phyloP scores from a whole-genome alignment of 2,888 invertebrate genomes.

The Lasioglossum zephyrum region DNA sequence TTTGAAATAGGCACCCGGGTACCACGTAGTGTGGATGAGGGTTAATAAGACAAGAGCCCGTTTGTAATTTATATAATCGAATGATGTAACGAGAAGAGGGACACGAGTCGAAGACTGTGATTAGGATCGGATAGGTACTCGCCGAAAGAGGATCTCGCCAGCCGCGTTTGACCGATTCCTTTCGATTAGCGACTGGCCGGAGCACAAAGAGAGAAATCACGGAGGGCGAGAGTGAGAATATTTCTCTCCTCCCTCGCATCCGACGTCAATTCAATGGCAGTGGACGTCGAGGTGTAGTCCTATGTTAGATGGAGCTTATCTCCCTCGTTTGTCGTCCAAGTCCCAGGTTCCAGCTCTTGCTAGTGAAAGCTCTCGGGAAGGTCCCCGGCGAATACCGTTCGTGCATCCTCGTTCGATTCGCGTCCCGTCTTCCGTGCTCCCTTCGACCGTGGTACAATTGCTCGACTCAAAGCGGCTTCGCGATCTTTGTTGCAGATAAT shows the following conservation, averaged over 20 bases:
- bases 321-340: conserved; percentile 27
- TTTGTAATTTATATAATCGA: neutral
- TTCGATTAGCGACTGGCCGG: conserved; percentile 34
- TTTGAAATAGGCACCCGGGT: too few relatives aligned
- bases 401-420: neutral
- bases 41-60: too few relatives aligned
- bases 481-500: conserved; percentile 90
- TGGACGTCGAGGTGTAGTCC: conserved; percentile 25
- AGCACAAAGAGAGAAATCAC: conserved; percentile 28
- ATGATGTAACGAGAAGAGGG: neutral
- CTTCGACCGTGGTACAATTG: neutral
- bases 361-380: conserved; percentile 51
- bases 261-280: conserved; percentile 27
- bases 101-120: neutral
- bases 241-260: conserved; percentile 1
- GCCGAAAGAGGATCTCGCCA: neutral
- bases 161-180: conserved; percentile 33
- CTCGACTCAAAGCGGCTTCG: conserved; percentile 33
- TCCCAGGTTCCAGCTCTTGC: conserved; percentile 19
- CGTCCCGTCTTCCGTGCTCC: neutral
- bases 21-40: too few relatives aligned
- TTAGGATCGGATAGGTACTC: neutral
- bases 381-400: conserved; percentile 34
- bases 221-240: conserved; percentile 23
- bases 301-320: conserved; percentile 47